Percentiles rank a stretch among this genome's conserved stretches.
Conservation (phyloP, 2,797 vertebrate species). For the Hephaestus fuliginosus region DNA sequence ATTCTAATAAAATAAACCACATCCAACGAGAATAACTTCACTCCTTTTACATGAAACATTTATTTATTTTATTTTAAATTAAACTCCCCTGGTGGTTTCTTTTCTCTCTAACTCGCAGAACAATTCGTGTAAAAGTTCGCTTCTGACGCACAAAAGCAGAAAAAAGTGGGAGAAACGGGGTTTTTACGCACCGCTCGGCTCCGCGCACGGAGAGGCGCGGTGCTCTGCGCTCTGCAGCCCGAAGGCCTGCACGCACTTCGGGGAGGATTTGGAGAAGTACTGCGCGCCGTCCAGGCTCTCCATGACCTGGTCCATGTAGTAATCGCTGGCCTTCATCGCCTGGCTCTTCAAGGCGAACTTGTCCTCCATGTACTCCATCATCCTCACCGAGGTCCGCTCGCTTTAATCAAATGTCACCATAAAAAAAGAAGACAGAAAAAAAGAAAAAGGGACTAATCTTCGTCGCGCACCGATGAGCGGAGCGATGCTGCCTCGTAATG, state of each 20-base stretch:
- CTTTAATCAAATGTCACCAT: slow-evolving; percentile 72
- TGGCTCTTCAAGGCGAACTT: slow-evolving; percentile 94
- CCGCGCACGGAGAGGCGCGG: slow-evolving; percentile 90
- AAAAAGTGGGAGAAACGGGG: too few species aligned
- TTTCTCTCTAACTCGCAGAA: background rate
- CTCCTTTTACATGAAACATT: background rate
- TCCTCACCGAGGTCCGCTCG: slow-evolving; percentile 71
- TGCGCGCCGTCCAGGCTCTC: slow-evolving; percentile 94
- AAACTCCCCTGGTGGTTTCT: background rate
- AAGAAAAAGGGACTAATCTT: background rate
- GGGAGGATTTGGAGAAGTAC: slow-evolving; percentile 92
- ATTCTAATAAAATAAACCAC: background rate
- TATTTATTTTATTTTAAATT: too few species aligned
- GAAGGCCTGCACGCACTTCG: slow-evolving; percentile 93
- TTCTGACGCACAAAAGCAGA: background rate
- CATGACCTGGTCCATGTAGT: slow-evolving; percentile 98
- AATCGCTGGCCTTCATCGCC: slow-evolving; percentile 91
- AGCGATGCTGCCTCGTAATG: slow-evolving; percentile 30
- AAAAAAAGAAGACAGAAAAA: background rate
- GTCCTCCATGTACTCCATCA: slow-evolving; percentile 98
- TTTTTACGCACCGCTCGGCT: slow-evolving; percentile 88
- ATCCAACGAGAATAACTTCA: background rate
- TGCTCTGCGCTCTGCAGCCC: slow-evolving; percentile 89
- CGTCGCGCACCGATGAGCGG: slow-evolving; percentile 34
- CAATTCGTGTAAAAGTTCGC: background rate